Conservation (phyloP, 2,113 vertebrate genomes). For the Notothenia rossii region DNA sequence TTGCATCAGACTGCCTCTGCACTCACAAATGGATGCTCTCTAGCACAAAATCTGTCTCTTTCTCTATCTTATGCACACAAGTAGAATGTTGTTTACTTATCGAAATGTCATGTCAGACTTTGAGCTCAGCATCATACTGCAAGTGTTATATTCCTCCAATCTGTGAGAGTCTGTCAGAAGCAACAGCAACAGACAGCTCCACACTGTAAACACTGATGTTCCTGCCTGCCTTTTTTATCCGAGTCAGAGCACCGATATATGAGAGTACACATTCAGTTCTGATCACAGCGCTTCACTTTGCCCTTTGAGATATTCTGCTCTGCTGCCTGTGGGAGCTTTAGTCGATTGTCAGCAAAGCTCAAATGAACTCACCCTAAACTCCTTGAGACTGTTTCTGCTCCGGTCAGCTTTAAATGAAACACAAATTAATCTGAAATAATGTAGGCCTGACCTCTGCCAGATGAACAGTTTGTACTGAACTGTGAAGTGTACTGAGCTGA, state of each 20-base stretch:
- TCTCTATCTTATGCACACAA: constrained; percentile 8
- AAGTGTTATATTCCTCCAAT: background rate
- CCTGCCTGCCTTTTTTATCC: background rate
- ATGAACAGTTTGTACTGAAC: constrained; percentile 23
- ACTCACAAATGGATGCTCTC: constrained; percentile 31
- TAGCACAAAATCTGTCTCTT: constrained; percentile 35
- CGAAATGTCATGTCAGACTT: constrained; percentile 24
- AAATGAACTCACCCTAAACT: constrained; percentile 58
- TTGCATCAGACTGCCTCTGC: constrained; percentile 39
- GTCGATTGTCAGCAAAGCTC: constrained; percentile 61
- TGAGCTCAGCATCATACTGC: constrained; percentile 7
- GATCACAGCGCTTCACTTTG: constrained; percentile 17
- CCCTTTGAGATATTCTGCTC: constrained; percentile 35
- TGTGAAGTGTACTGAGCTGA: constrained; percentile 18
- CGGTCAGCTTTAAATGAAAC: constrained; percentile 62
- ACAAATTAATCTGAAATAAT: constrained; percentile 40
- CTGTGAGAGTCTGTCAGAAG: constrained; percentile 1
- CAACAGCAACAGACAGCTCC: background rate
- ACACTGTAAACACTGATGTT: constrained; percentile 4
- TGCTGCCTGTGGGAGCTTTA: constrained; percentile 28
- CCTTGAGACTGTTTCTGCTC: constrained; percentile 51
- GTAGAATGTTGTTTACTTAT: constrained; percentile 35
- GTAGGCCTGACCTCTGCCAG: constrained; percentile 47
- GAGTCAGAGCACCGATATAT: background rate
- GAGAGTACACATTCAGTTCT: background rate